Base-by-base conservation (phyloP, 2,797 vertebrate species). In the Sternarchorhynchus goeldii region DNA sequence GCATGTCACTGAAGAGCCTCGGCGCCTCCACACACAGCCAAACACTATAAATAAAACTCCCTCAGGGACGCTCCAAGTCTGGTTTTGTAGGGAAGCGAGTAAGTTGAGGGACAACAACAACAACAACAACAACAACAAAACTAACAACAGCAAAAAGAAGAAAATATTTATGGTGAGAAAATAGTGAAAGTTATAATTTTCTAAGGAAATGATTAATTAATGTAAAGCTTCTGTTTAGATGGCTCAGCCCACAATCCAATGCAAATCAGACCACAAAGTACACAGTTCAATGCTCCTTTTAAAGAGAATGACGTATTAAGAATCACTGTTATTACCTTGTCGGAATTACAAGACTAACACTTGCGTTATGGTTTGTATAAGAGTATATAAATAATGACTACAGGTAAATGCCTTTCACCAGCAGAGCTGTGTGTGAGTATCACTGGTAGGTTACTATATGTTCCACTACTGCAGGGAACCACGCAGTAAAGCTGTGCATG, bases 11-110 rank as follows among this genome's bases (percentile, higher is more conserved):
- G 56, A 81, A 74, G 77, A 79, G 32, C 77, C 73, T 76, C 73
- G 50, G 75, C 78, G 78, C 80, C 70, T 85, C 81, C 64, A 32
- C 79, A 81, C 68, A 39, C 53, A 62, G 74, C 75, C 81, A 75
- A 77, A 79, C 79, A 77, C 58, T 60, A 75, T 90, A 84, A 91
- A 91, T 90, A 89, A 90, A 88, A 79, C 83, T 91, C 89, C 83
- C 84, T 16, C 62, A 83, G 81, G 83, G 83, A 86, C 45, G 34
- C 55, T 72, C 68, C n/a, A 12, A n/a, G 70, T 62, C 65, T 74
- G 39, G 66, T 50, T 59, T 50, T 75, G 6, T 59, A 32, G 72
- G 58, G 29, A 34, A 20, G 1, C 36, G 66, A 71, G 60, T 36
- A 58, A 17, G 41, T 6, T 68, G 21, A 45, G 45, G 45, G 12